Percentiles rank a stretch among this genome's conserved stretches.
phyloP scores from a whole-genome alignment of 2,797 vertebrate species.

The Orestias chungarensis region DNA sequence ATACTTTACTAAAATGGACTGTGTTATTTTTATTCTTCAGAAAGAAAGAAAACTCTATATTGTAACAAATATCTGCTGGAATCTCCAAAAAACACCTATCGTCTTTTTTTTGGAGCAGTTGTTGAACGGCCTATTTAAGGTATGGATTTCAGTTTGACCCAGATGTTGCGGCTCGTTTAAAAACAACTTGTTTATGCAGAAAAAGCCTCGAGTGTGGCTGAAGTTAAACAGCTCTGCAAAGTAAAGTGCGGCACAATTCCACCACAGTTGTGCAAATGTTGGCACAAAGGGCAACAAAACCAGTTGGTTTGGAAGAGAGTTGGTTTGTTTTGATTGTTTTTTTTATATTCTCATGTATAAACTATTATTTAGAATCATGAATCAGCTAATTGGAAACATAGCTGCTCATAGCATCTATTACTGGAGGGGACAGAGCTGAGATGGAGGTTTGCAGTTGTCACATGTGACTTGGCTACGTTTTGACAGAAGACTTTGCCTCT shows the following conservation, averaged over 20 bases:
- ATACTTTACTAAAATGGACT: too few species aligned
- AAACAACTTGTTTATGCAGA: neutral
- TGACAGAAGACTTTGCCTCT: neutral
- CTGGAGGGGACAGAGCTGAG: neutral
- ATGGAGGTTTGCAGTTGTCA: neutral
- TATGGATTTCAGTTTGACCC: too few species aligned
- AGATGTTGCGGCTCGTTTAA: neutral
- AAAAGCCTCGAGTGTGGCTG: neutral
- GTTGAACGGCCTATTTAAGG: too few species aligned
- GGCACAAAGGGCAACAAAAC: neutral
- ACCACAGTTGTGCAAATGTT: conserved; percentile 3
- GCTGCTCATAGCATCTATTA: neutral
- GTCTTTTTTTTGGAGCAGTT: too few species aligned
- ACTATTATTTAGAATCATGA: neutral
- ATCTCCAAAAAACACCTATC: too few species aligned
- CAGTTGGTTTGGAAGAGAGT: neutral
- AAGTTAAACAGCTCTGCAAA: conserved; percentile 6
- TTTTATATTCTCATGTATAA: neutral
- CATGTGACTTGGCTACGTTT: neutral
- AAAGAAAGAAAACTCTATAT: too few species aligned
- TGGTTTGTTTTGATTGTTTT: neutral
- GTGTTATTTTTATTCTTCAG: too few species aligned
- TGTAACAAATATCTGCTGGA: too few species aligned
- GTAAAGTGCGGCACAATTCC: conserved; percentile 2
- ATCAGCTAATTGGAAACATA: neutral